phyloP scores from a whole-genome alignment of 2,888 invertebrate genomes.

The Eupithecia subumbrata region DNA sequence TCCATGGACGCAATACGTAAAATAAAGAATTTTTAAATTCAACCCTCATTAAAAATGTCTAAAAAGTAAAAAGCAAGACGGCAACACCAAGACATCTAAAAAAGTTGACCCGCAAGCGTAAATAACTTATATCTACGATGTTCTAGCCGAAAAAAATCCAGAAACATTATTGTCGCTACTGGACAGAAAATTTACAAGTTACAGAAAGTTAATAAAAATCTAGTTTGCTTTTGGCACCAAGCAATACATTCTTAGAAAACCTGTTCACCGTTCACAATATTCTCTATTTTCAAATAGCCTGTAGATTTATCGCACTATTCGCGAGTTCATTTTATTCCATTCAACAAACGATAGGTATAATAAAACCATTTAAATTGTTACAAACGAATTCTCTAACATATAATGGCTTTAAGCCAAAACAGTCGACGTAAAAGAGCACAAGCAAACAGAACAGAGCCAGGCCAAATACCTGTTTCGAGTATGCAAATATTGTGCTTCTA shows the following conservation, averaged over 20 bases:
- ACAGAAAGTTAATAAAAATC: background rate
- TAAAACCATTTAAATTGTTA: conserved; percentile 22
- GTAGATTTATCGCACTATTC: background rate
- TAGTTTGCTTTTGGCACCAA: background rate
- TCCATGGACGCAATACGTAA: no score
- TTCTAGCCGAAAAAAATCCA: background rate
- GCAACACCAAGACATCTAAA: background rate
- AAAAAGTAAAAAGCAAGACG: background rate
- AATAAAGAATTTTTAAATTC: background rate
- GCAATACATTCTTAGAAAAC: background rate
- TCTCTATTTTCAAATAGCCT: conserved; percentile 6
- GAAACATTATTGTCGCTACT: background rate
- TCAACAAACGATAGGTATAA: conserved; percentile 11
- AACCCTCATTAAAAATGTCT: background rate
- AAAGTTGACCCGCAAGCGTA: background rate
- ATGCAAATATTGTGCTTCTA: conserved; percentile 36
- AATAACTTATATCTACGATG: background rate
- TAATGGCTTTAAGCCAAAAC: conserved; percentile 45
- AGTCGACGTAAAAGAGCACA: conserved; percentile 39
- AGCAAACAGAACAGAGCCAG: conserved; percentile 37
- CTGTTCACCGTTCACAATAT: conserved; percentile 2
- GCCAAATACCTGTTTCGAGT: conserved; percentile 42
- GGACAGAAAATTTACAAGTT: background rate
- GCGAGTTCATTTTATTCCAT: conserved; percentile 10
- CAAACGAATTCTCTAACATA: conserved; percentile 37